Percentiles rank a stretch among this genome's conserved stretches.
These are phyloP conservation scores for Prunella fulvescens DNA, from an alignment of 2,113 vertebrate species.

Conservation along the genomic window DNA sequence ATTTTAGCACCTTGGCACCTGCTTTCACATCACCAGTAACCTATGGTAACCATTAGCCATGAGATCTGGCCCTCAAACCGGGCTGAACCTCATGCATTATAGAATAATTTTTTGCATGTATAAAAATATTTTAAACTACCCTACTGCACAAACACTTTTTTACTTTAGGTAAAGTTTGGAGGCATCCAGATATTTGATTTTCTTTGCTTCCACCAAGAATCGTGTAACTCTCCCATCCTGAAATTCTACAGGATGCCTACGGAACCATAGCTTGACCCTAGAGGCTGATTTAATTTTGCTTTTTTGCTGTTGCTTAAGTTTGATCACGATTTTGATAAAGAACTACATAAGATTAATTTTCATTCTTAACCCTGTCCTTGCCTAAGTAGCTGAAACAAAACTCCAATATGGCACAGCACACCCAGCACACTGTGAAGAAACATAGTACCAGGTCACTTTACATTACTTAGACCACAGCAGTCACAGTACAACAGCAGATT, in stretches of 20 bases:
- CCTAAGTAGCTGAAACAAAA: background rate
- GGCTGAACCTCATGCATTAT: accelerated
- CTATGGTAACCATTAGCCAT: too few species aligned
- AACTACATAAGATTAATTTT: background rate
- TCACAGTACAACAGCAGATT: background rate
- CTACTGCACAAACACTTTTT: background rate
- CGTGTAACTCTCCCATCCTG: background rate
- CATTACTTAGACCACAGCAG: background rate
- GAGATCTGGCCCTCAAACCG: background rate
- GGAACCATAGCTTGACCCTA: background rate
- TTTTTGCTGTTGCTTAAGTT: background rate
- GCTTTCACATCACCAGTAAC: background rate
- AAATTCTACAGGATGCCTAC: background rate
- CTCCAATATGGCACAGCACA: background rate
- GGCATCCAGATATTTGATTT: background rate
- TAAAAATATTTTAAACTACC: background rate
- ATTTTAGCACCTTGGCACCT: background rate
- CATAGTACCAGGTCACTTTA: background rate
- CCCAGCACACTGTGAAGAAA: background rate
- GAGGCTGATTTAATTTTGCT: background rate
- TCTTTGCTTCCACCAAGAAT: background rate
- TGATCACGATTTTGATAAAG: background rate
- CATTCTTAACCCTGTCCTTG: background rate
- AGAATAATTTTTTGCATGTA: background rate
- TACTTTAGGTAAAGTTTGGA: background rate